Evolutionary conservation across 2,113 vertebrate species (phyloP), one percentile per base, ranked within the genome.

Genomic region (Potamarius usumacintae): DNA sequence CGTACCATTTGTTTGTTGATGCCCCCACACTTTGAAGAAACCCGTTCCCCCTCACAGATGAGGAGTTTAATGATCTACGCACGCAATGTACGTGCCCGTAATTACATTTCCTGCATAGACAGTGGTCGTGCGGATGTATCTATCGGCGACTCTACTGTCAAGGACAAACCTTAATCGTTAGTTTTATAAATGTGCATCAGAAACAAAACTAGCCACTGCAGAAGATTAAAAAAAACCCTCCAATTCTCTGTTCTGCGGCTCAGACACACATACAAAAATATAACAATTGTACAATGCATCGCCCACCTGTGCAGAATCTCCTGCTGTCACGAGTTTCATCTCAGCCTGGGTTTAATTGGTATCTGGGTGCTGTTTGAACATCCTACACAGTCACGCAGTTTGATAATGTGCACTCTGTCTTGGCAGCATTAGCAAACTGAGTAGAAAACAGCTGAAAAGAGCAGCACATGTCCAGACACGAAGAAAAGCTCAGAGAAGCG

Each of bases 281-380:
- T 82, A 42, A 42, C 42, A 42, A 42, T 42, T 42, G 42, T 60
- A 18, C 5, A 82, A 42, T 82, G 17, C 25, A 62, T 85, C 83
- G 27, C 77, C 76, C 77, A 82, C 79, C 65, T 85, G 71, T 77
- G 79, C 42, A 72, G 84, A 89, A 86, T 83, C 50, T 50, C 78
- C 71, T n/a, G 55, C 71, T 78, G 88, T 89, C 85, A 83, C 80
- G 30, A 83, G 60, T 50, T 62, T 78, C 60, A 83, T 78, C 78
- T 82, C 78, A 76, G 48, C 18, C 50, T 83, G 79, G 71, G 62
- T 78, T 62, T 89, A 86, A 81, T 89, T 89, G 79, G 82, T 86
- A 78, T 78, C 78, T 86, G 79, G 69, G 20, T 76, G 84, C 69
- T 83, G 55, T 83, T 78, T 78, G 48, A 84, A 84, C 82, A 79